phyloP scores from a whole-genome alignment of 2,113 vertebrate genomes.

The Brachyhypopomus gauderio region DNA sequence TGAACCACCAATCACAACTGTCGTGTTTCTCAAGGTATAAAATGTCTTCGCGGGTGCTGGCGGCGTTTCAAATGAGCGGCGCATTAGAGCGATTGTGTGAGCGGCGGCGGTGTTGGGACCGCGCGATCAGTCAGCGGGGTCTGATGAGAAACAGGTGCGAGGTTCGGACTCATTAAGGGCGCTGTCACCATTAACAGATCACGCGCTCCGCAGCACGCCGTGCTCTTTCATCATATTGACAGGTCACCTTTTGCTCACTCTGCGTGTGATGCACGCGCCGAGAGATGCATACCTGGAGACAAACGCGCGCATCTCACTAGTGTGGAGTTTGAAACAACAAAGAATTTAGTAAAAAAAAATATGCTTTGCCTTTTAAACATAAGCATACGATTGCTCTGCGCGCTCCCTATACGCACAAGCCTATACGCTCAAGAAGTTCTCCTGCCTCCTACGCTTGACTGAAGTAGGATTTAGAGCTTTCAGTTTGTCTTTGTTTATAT shows the following conservation, averaged over 20 bases:
- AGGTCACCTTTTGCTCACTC: slow-evolving; percentile 48
- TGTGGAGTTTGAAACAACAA: background rate
- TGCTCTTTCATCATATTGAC: slow-evolving; percentile 55
- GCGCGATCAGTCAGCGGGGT: slow-evolving; percentile 45
- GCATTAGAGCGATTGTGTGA: slow-evolving; percentile 33
- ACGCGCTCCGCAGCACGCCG: slow-evolving; percentile 26
- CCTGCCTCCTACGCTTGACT: slow-evolving; percentile 18
- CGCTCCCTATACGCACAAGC: background rate
- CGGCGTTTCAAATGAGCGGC: slow-evolving; percentile 21
- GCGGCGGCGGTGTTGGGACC: background rate
- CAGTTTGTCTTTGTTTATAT: slow-evolving; percentile 45
- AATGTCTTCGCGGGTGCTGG: slow-evolving; percentile 42
- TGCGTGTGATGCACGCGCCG: slow-evolving; percentile 23
- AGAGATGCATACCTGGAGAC: background rate
- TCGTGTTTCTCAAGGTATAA: slow-evolving; percentile 52
- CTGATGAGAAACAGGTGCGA: slow-evolving; percentile 59
- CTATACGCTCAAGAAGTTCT: background rate
- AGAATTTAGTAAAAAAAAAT: background rate
- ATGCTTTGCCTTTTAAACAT: background rate
- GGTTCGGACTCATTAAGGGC: slow-evolving; percentile 54
- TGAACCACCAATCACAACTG: slow-evolving; percentile 49
- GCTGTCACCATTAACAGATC: slow-evolving; percentile 52
- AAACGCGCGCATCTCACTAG: background rate
- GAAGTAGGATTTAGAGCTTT: slow-evolving; percentile 31
- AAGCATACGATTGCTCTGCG: background rate